Base-by-base conservation (phyloP, 2,888 invertebrate genomes). In the Epirrhoe tristata region DNA sequence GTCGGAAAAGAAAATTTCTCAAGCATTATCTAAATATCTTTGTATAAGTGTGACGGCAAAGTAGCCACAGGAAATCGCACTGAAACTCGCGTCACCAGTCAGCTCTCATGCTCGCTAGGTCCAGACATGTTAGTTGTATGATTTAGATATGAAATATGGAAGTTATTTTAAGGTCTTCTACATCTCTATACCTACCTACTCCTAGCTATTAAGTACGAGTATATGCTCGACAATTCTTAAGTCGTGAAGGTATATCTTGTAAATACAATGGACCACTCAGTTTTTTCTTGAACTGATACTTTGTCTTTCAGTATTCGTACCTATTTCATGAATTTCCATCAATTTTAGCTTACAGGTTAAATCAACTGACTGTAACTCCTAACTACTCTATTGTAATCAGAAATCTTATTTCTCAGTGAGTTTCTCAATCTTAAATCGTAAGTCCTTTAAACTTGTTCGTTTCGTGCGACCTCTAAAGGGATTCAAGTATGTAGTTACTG, bases 361-460 rank as follows among this genome's bases (percentile, higher is more conserved):
- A 10, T 7, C 36, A 36, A 7, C 36, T 36, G 10, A 14, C 16
- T 17, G 36, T 59, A 52, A n/a, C 51, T 59, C 5, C 10, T n/a
- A 31, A 32, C 43, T 12, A 24, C 43, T 51, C 53, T 64, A 62
- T 58, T 64, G 63, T 58, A 32, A 53, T 55, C 31, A 52, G 14
- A 65, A 60, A 57, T 55, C 43, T 34, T 48, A 55, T 66, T 68
- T 71, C 36, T 57, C 67, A 58, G 63, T 65, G 43, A 69, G 58
- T 74, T 72, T 66, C 72, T 66, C 54, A 63, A 58, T 63, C 66
- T 62, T 58, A 57, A 67, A 58, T 63, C 64, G 50, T 66, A 54
- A 66, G 66, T 70, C 69, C 67, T 67, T 69, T 64, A 64, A 53
- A 62, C 51, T 58, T 24, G 66, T 71, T 70, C n/a, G 65, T 66